Evolutionary conservation across 2,113 vertebrate species (phyloP).

Genomic region (Pomatostomus ruficeps): DNA sequence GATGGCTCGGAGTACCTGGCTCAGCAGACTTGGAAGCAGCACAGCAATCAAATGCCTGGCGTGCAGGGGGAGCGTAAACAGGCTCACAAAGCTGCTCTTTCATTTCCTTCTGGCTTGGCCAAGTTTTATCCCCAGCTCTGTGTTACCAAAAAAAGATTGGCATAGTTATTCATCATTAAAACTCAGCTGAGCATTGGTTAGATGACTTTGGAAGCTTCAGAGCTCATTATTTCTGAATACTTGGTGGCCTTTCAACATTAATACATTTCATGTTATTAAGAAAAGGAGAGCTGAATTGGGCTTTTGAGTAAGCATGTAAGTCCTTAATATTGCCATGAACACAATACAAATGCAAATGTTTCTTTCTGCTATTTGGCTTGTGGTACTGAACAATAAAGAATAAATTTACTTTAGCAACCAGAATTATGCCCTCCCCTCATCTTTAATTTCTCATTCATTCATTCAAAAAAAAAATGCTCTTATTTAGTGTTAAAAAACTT

Average conservation of each 20-base stretch:
- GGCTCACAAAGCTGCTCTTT: constrained; percentile 36
- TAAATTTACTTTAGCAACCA: not conserved
- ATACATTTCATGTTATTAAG: not conserved
- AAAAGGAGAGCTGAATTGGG: not conserved
- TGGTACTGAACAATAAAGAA: not conserved
- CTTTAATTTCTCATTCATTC: not conserved
- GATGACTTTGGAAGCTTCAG: constrained; percentile 11
- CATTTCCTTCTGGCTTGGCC: constrained; percentile 15
- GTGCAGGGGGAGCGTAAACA: not conserved
- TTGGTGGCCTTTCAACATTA: constrained; percentile 26
- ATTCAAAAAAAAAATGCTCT: not conserved
- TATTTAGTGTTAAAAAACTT: not conserved
- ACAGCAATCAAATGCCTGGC: not conserved
- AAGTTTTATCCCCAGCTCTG: not conserved
- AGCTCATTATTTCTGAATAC: constrained; percentile 20
- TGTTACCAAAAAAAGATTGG: constrained; percentile 24
- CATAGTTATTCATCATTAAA: constrained; percentile 14
- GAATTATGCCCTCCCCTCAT: not conserved
- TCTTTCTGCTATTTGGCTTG: not conserved
- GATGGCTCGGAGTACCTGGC: not conserved
- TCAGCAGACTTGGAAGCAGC: not conserved
- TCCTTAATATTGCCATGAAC: not conserved
- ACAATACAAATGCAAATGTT: not conserved
- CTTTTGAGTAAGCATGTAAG: not conserved
- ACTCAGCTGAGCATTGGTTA: not conserved